Conservation (phyloP, 2,797 vertebrate species). For the Gila robusta region DNA sequence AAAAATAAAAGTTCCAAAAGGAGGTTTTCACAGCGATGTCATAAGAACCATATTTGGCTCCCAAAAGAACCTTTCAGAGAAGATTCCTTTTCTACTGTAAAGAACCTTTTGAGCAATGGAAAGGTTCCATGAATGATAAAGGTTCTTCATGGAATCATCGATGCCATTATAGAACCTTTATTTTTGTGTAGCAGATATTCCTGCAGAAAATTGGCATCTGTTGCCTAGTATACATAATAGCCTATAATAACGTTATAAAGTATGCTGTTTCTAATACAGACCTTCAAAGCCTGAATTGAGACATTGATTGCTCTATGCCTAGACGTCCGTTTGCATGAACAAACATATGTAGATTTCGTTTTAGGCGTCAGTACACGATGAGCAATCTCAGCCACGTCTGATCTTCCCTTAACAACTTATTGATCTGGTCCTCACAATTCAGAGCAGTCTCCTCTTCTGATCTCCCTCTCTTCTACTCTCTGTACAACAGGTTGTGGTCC, state of each 20-base stretch:
- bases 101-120: not conserved
- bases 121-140: not conserved
- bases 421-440: conserved; percentile 81
- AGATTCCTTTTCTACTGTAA: not conserved
- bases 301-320: conserved; percentile 53
- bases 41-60: not conserved
- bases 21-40: not conserved
- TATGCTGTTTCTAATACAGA: not conserved
- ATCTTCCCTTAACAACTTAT: conserved; percentile 78
- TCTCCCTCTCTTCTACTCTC: conserved; percentile 15
- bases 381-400: conserved; percentile 69
- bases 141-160: not conserved
- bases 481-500: conserved; percentile 43
- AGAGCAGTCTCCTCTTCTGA: conserved; percentile 59
- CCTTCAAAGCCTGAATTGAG: conserved; percentile 19
- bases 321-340: conserved; percentile 58
- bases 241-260: not conserved
- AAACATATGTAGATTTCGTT: conserved; percentile 67
- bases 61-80: not conserved
- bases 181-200: conserved; percentile 19
- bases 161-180: not conserved
- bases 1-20: not conserved
- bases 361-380: conserved; percentile 67
- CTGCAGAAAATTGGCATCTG: not conserved
- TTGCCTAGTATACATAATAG: not conserved